phyloP scores from a whole-genome alignment of 2,797 vertebrate genomes.

The Cyclura pinguis region DNA sequence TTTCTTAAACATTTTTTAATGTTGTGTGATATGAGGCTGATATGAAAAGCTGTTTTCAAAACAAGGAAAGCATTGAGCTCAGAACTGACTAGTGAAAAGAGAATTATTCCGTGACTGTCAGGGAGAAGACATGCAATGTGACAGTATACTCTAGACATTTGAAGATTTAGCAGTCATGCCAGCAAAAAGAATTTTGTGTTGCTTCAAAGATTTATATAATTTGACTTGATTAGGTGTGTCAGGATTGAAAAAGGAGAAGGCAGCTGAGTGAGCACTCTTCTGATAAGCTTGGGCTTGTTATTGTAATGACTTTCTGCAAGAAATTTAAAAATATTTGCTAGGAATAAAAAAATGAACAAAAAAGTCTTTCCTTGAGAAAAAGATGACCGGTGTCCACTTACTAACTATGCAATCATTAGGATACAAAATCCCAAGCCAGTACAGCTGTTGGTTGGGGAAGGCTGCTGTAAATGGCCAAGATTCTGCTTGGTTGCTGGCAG shows the following conservation, averaged over 20 bases:
- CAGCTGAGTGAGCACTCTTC: neutral
- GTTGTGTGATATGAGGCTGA: too few relatives aligned
- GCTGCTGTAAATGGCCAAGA: too few relatives aligned
- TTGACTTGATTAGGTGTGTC: slow-evolving; percentile 8
- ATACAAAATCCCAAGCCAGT: neutral
- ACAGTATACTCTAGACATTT: slow-evolving; percentile 39
- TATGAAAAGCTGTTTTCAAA: slow-evolving; percentile 13
- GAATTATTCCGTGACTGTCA: slow-evolving; percentile 64
- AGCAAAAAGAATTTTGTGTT: neutral
- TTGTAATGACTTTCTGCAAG: slow-evolving; percentile 7
- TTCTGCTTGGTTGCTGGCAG: too few relatives aligned
- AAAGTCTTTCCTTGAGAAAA: neutral
- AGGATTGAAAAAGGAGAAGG: slow-evolving; percentile 20
- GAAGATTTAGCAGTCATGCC: slow-evolving; percentile 39
- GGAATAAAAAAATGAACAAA: neutral
- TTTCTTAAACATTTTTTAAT: too few relatives aligned
- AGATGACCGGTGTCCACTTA: neutral
- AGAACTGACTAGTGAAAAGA: slow-evolving; percentile 50
- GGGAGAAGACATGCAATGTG: neutral
- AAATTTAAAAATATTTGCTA: neutral
- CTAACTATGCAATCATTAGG: neutral
- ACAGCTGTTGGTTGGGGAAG: too few relatives aligned
- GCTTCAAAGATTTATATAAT: slow-evolving; percentile 15
- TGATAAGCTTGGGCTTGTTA: neutral
- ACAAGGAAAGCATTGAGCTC: slow-evolving; percentile 47